A percentile compares a stretch with the other conserved stretches of the same genome.
Conservation (phyloP, 2,113 vertebrate genomes). For the Nycticryphes semicollaris region DNA sequence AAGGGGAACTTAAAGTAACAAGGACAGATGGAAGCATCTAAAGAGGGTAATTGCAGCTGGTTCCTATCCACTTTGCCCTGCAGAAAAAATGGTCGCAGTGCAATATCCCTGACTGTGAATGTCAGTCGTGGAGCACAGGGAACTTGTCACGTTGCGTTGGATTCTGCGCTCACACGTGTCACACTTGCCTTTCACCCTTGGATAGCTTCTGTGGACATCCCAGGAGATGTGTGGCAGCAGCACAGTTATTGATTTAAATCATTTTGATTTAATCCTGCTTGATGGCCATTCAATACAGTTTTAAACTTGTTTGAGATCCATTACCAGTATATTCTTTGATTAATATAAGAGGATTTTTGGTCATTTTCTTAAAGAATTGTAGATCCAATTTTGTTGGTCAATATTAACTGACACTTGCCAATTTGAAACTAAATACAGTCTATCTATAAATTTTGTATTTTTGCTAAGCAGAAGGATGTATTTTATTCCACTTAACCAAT, state of each 20-base stretch:
- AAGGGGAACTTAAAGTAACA: background rate
- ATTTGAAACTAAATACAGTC: background rate
- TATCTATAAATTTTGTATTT: background rate
- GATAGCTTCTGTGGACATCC: background rate
- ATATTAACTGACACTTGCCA: background rate
- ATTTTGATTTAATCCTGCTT: background rate
- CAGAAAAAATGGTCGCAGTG: background rate
- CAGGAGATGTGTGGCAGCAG: background rate
- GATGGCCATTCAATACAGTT: background rate
- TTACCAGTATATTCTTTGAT: background rate
- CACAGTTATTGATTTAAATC: background rate
- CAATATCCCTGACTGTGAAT: background rate
- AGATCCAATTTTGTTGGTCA: background rate
- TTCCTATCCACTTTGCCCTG: background rate
- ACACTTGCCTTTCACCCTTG: background rate
- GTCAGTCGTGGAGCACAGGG: background rate
- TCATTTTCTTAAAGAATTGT: background rate
- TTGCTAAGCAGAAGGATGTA: background rate
- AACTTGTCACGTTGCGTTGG: background rate
- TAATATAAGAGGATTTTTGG: background rate
- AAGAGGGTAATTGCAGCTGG: background rate
- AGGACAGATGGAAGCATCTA: background rate
- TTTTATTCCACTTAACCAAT: background rate
- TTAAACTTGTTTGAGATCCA: background rate
- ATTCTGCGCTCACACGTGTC: fast-evolving